Percentiles rank a stretch among this genome's conserved stretches.
These are phyloP conservation scores for Listronotus bonariensis DNA, from an alignment of 1,140 invertebrate genomes.

Conservation along the genomic window DNA sequence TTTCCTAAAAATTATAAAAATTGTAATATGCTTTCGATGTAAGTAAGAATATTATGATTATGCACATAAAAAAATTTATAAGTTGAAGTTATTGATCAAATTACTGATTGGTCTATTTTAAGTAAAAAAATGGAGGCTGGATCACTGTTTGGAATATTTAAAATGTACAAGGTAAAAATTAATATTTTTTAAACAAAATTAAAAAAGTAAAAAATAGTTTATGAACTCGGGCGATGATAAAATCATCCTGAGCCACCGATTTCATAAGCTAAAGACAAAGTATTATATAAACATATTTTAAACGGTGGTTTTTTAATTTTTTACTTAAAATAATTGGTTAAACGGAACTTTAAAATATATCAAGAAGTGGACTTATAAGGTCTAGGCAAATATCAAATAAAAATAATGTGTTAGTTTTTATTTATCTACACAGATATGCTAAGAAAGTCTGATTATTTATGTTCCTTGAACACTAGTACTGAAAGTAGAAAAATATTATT, in stretches of 20 bases:
- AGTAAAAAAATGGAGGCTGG: conserved; percentile 50
- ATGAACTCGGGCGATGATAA: conserved; percentile 47
- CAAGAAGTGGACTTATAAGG: conserved; percentile 16
- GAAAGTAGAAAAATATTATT: conserved; percentile 23
- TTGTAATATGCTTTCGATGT: conserved; percentile 48
- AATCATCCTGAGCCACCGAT: conserved; percentile 52
- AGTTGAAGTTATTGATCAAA: conserved; percentile 33
- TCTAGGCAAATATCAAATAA: conserved; percentile 29
- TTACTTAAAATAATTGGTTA: conserved; percentile 20
- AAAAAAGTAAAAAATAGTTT: conserved; percentile 22
- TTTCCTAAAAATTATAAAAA: conserved; percentile 11
- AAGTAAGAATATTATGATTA: conserved; percentile 33
- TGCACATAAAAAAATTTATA: conserved; percentile 30
- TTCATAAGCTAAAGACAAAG: conserved; percentile 5
- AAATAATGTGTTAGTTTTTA: conserved; percentile 14
- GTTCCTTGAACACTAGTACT: conserved; percentile 34
- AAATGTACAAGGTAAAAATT: neutral
- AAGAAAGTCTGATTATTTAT: conserved; percentile 39
- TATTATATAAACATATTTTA: conserved; percentile 7
- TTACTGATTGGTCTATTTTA: conserved; percentile 22
- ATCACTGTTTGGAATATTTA: conserved; percentile 41
- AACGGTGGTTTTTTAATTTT: conserved; percentile 43
- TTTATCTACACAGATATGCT: conserved; percentile 20
- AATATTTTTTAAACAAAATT: neutral
- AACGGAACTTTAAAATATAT: conserved; percentile 13